phyloP scores from a whole-genome alignment of 2,888 invertebrate species.

The Nymphalis polychloros region DNA sequence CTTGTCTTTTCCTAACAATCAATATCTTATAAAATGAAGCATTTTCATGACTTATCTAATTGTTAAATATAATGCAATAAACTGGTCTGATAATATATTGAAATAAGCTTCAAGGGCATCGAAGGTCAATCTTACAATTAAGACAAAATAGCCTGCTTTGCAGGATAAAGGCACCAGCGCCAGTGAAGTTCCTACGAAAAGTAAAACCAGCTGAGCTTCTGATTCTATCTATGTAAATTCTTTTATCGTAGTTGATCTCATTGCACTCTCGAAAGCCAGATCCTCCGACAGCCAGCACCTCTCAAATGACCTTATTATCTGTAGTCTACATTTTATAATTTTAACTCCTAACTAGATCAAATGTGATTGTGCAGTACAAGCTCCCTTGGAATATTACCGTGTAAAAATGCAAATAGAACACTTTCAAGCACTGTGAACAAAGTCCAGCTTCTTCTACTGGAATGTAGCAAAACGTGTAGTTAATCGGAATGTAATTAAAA shows the following conservation, averaged over 20 bases:
- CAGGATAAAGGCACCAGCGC: constrained; percentile 36
- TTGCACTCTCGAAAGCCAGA: constrained; percentile 10
- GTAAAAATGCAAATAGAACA: constrained; percentile 36
- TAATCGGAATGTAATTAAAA: constrained; percentile 34
- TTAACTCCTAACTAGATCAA: constrained; percentile 75
- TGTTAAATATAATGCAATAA: constrained; percentile 6
- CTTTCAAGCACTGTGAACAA: constrained; percentile 27
- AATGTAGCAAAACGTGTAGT: constrained; percentile 29
- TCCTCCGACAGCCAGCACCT: constrained; percentile 49
- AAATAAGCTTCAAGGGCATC: constrained; percentile 16
- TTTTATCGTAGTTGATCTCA: constrained; percentile 2
- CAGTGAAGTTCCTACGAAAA: constrained; percentile 7
- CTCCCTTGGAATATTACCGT: constrained; percentile 34
- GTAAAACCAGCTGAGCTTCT: constrained; percentile 15
- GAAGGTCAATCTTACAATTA: constrained; percentile 15
- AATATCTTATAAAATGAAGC: background rate
- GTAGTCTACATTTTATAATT: constrained; percentile 73
- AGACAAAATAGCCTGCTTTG: constrained; percentile 22
- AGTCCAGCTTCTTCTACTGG: constrained; percentile 24
- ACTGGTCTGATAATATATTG: constrained; percentile 10
- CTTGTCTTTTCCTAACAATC: background rate
- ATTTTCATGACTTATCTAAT: constrained; percentile 1
- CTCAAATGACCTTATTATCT: constrained; percentile 55
- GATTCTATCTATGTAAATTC: constrained; percentile 6
- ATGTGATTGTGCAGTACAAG: constrained; percentile 77